Conservation (phyloP, 2,113 vertebrate species). For the Rhinopomastus cyanomelas region DNA sequence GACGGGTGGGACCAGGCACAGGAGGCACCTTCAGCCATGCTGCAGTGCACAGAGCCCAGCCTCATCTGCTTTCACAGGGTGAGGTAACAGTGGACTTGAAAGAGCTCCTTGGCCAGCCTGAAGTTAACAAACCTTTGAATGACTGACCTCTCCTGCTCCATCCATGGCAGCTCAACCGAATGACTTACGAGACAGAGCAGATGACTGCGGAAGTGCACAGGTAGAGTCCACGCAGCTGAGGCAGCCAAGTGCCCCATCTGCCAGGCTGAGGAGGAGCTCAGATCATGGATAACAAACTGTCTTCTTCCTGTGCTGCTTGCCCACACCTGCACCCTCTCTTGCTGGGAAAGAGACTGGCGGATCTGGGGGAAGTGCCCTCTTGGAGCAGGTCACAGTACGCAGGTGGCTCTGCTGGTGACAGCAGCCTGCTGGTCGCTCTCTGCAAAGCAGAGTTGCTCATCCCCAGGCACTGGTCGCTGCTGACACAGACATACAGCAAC, state of each 20-base stretch:
- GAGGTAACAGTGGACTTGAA: background rate
- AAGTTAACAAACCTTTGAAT: background rate
- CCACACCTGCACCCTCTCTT: background rate
- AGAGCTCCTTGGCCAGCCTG: background rate
- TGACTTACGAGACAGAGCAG: conserved; percentile 47
- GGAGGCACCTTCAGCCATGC: background rate
- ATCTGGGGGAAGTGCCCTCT: background rate
- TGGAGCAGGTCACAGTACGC: rapidly evolving
- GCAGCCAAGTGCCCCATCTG: background rate
- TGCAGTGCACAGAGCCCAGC: background rate
- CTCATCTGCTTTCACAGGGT: rapidly evolving
- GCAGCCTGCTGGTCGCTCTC: background rate
- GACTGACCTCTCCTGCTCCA: background rate
- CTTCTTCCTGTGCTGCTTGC: background rate
- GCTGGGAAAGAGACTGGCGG: background rate
- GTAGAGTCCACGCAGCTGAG: background rate
- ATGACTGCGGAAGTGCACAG: background rate
- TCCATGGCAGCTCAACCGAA: background rate
- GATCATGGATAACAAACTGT: background rate
- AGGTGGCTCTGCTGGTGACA: background rate
- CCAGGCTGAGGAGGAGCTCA: background rate
- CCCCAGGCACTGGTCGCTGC: rapidly evolving
- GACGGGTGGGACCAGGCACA: background rate
- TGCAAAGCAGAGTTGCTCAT: background rate
- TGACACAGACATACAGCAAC: background rate